These are phyloP conservation scores for Nycteola revayana DNA, from an alignment of 2,888 invertebrate genomes.

Conservation along the genomic window DNA sequence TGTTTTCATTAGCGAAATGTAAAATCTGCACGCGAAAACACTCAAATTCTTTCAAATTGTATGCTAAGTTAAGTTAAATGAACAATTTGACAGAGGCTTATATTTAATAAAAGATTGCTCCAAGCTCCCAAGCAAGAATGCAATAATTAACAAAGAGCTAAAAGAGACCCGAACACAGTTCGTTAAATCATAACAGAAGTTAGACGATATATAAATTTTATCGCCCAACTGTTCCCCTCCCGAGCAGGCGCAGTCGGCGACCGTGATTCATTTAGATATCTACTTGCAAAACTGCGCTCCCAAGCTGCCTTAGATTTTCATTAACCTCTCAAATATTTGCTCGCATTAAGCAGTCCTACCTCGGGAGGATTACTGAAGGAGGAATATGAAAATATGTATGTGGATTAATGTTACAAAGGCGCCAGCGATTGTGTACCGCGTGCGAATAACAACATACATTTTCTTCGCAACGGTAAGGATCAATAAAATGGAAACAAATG, in stretches of 20 bases:
- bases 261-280: conserved; percentile 70
- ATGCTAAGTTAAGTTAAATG: conserved; percentile 5
- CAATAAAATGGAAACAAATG: conserved; percentile 55
- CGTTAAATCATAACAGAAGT: conserved; percentile 75
- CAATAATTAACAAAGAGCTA: conserved; percentile 58
- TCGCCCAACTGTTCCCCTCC: conserved; percentile 55
- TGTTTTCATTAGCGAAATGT: conserved; percentile 18
- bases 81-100: conserved; percentile 23
- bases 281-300: conserved; percentile 60
- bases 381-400: conserved; percentile 65
- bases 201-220: conserved; percentile 73
- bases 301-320: conserved; percentile 66
- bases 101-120: conserved; percentile 28
- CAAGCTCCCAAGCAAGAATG: conserved; percentile 45
- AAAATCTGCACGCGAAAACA: conserved; percentile 15
- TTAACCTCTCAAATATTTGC: conserved; percentile 75
- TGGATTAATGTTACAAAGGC: conserved; percentile 54
- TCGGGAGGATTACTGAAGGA: conserved; percentile 51
- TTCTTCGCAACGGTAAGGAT: conserved; percentile 50
- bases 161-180: conserved; percentile 62
- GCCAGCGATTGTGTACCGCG: conserved; percentile 46
- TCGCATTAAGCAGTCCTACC: conserved; percentile 54
- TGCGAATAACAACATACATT: conserved; percentile 53
- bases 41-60: conserved; percentile 19
- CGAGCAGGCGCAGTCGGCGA: conserved; percentile 48